These are phyloP conservation scores for Drosophila neotestacea DNA, from an alignment of 2,888 invertebrate species.

Conservation along the genomic window DNA sequence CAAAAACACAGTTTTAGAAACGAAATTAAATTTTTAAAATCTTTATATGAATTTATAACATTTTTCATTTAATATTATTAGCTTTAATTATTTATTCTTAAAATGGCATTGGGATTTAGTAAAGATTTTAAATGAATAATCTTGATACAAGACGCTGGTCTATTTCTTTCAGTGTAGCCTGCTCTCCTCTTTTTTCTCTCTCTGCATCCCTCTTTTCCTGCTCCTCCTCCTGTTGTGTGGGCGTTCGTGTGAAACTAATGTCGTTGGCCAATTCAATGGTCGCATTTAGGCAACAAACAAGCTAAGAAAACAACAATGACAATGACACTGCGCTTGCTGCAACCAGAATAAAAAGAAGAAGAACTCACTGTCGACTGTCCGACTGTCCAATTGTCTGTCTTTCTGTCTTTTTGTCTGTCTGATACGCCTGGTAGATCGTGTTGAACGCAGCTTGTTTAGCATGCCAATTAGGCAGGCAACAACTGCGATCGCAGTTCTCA, in stretches of 20 bases:
- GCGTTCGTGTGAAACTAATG: constrained; percentile 79
- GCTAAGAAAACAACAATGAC: constrained; percentile 44
- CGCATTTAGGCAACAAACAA: constrained; percentile 56
- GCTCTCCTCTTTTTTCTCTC: neutral
- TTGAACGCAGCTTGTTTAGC: constrained; percentile 81
- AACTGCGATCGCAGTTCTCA: constrained; percentile 45
- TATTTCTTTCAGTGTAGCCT: neutral
- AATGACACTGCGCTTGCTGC: constrained; percentile 33
- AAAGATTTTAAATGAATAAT: too few relatives aligned
- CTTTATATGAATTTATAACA: too few relatives aligned
- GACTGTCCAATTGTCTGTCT: constrained; percentile 27
- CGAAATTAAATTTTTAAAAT: too few relatives aligned
- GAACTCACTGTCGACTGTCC: constrained; percentile 37
- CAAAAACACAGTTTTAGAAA: too few relatives aligned
- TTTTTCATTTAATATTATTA: too few relatives aligned
- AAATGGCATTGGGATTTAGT: too few relatives aligned
- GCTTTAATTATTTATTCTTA: too few relatives aligned
- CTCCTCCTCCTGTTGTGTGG: constrained; percentile 45
- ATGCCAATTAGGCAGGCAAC: constrained; percentile 75
- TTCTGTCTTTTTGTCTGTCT: constrained; percentile 42
- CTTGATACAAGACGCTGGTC: too few relatives aligned
- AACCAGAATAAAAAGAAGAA: neutral
- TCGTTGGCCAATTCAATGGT: constrained; percentile 51
- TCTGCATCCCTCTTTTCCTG: neutral
- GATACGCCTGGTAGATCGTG: constrained; percentile 78